Evolutionary conservation across 1,140 invertebrate species (phyloP).

Genomic region (Saccostrea cuccullata): DNA sequence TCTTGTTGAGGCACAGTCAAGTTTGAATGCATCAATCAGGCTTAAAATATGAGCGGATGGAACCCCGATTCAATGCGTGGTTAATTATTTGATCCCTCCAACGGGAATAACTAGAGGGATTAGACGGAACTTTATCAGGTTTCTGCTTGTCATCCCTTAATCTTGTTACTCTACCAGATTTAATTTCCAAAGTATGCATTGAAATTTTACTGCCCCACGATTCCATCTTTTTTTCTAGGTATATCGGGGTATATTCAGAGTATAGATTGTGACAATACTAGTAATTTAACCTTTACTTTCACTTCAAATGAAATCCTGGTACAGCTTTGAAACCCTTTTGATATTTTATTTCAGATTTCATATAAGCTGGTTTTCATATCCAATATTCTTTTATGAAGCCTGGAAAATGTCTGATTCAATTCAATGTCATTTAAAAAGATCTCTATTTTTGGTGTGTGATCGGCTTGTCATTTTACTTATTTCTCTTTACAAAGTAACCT

Average conservation of each 20-base stretch:
- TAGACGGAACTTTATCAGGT: neutral
- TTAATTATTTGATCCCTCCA: conserved; percentile 1
- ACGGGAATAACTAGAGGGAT: neutral
- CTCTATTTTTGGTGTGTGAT: neutral
- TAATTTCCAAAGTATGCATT: neutral
- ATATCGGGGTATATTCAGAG: neutral
- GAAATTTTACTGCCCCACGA: conserved; percentile 6
- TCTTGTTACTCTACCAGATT: neutral
- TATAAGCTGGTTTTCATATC: neutral
- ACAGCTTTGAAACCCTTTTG: neutral
- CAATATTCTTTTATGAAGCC: neutral
- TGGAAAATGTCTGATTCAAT: neutral
- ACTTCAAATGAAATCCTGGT: neutral
- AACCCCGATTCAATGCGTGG: neutral
- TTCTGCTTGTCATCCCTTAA: conserved; percentile 3
- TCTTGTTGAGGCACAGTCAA: neutral
- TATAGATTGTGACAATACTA: conserved; percentile 2
- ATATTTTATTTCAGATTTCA: neutral
- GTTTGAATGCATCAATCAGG: conserved; percentile 29
- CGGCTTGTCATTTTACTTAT: neutral
- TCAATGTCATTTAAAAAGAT: neutral
- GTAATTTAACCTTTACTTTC: neutral
- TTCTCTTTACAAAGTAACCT: neutral
- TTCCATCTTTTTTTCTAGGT: neutral
- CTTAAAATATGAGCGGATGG: neutral